Base-by-base conservation (phyloP, 1,140 invertebrate genomes). In the Spodoptera litura region DNA sequence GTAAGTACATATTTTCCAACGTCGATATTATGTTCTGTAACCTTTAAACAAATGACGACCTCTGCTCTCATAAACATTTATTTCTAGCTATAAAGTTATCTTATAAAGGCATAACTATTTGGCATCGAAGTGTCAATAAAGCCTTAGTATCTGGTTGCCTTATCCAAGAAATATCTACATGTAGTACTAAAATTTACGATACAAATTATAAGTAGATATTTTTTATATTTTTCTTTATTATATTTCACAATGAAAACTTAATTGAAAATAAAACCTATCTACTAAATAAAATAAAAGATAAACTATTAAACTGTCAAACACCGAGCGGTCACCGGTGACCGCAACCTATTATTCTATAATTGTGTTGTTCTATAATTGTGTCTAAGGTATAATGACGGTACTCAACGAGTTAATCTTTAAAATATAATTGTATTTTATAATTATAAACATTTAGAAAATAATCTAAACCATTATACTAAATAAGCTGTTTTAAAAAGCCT, bases 51-150 rank as follows among this genome's bases (percentile, higher is more conserved):
- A 15, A 35, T 55, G 51, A 27, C 55, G 52, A 35, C 27, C 49
- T 9, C 15, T 52, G 51, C 49, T 15, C 64, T 27, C 64, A 71
- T 56, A 71, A 71, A 71, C 4, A 10, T 71, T 71, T 74, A 74
- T 74, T 74, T 49, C 31, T 44, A 58, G 12, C 72, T 20, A 61
- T 61, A 74, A 74, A 44, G 9, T 71, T 20, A 35, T 49, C 68
- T 51, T 68, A 55, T 49, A 56, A 71, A 52, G 68, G 38, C 52
- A 55, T 71, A 70, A 56, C 68, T 27, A 71, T 71, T 71, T 56
- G 51, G 56, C 53, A 61, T 61, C 55, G 27, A 74, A 74, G 52
- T 71, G 52, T 49, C 59, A 56, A 76, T 79, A 76, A 78, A 81
- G 76, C 77, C 72, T 78, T 71, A 79, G 73, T 59, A 20, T 15